Conservation (phyloP, 2,113 vertebrate genomes). For the Macquaria australasica region DNA sequence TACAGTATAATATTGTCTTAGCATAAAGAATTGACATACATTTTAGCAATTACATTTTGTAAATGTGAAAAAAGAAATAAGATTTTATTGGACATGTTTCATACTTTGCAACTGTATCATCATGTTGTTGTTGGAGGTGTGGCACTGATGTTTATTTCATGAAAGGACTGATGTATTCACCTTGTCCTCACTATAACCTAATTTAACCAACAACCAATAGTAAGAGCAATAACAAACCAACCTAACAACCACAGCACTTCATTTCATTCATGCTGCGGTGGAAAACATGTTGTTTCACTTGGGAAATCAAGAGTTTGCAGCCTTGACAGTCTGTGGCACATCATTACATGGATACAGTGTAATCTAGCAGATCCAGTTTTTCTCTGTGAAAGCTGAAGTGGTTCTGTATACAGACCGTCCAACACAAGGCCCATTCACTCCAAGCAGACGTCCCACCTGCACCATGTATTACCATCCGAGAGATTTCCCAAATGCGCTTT, state of each 20-base stretch:
- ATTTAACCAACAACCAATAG: slow-evolving; percentile 3
- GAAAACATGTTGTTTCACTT: slow-evolving; percentile 49
- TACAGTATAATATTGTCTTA: neutral
- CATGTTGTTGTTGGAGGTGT: neutral
- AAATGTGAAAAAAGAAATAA: neutral
- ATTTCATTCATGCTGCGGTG: slow-evolving; percentile 36
- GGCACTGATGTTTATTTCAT: neutral
- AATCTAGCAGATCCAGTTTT: slow-evolving; percentile 48
- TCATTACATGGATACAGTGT: slow-evolving; percentile 64
- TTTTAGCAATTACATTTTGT: neutral
- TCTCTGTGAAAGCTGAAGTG: slow-evolving; percentile 37
- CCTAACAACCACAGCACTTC: slow-evolving; percentile 18
- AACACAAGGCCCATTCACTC: slow-evolving; percentile 38
- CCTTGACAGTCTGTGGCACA: slow-evolving; percentile 61
- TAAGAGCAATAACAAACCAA: slow-evolving; percentile 37
- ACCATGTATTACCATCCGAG: slow-evolving; percentile 50
- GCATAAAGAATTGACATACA: neutral
- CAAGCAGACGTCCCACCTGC: slow-evolving; percentile 46
- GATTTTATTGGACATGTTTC: neutral
- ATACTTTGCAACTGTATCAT: neutral
- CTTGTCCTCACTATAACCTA: neutral
- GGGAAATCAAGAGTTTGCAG: slow-evolving; percentile 71
- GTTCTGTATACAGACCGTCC: slow-evolving; percentile 40
- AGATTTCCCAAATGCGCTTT: slow-evolving; percentile 74
- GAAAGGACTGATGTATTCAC: neutral